These are phyloP conservation scores for Parauchenoglanis ngamensis DNA, from an alignment of 2,797 vertebrate species.

Conservation along the genomic window DNA sequence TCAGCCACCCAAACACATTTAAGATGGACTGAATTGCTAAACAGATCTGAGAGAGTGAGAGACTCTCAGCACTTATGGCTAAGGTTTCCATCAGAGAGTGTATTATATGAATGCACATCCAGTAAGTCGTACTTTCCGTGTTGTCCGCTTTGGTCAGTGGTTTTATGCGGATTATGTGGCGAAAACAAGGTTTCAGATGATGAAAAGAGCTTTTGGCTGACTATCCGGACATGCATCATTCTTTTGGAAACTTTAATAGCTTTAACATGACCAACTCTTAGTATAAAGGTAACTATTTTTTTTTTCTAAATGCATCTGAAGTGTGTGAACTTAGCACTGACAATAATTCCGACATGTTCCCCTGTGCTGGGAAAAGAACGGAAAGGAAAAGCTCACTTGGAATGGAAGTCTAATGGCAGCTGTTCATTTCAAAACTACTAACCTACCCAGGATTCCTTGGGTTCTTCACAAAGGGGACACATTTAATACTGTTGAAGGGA, in stretches of 20 bases:
- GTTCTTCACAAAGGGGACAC: background rate
- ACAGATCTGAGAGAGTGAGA: slow-evolving; percentile 4
- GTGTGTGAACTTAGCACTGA: background rate
- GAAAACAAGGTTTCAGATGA: background rate
- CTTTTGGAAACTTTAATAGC: slow-evolving; percentile 20
- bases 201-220: background rate
- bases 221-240: slow-evolving; percentile 5
- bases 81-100: background rate
- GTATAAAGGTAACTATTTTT: background rate
- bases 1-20: slow-evolving; percentile 16
- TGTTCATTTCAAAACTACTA: background rate
- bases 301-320: background rate
- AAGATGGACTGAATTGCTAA: background rate
- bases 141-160: background rate
- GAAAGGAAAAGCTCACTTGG: background rate
- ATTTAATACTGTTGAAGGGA: background rate
- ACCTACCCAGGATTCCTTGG: background rate
- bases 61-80: background rate
- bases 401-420: background rate
- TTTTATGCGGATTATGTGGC: background rate
- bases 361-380: background rate
- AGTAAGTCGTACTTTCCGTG: background rate
- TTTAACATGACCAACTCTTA: background rate
- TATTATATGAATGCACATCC: slow-evolving; percentile 31
- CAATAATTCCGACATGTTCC: background rate